Base-by-base conservation (phyloP, 2,888 invertebrate species). In the Boloria euphrosyne region DNA sequence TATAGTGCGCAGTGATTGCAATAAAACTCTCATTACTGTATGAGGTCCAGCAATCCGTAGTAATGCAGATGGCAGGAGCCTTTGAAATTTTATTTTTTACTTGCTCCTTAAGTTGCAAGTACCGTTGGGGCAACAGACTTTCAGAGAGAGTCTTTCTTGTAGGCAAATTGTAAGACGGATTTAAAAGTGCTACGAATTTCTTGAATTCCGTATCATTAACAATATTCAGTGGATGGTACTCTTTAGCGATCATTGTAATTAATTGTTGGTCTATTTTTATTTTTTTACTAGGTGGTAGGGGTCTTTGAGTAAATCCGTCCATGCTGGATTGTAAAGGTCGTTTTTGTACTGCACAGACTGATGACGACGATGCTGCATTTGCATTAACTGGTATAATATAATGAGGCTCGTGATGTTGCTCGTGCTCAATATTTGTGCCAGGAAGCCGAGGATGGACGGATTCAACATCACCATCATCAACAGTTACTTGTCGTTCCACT, bases 31-130 rank as follows among this genome's bases (percentile, higher is more conserved):
- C 66, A 55, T 72, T 71, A 17, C 63, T 71, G 7, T 59, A 46
- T 0, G 72, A 71, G 2, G 70, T 71, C 72, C 72, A 74, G 2
- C 65, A 57, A 60, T 72, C 68, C 2, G 70, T 72, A n/a, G 70
- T 68, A 13, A 73, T 38, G 43, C 70, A 72, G 2, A 71, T 16
- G 7, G 66, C 67, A 3, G 49, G 2, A 2, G 71, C 70, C 10
- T 51, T 38, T 60, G 49, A 44, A 13, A 69, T 46, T 59, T 62
- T 51, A 0, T 50, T 57, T 62, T 53, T 65, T 4, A 64, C 54
- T n/a, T 50, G 55, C 18, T 61, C 54, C 13, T 47, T 17, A n/a
- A 53, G 4, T 18, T 62, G 18, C 13, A 47, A 4, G 17, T 62
- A 46, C 13, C 16, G 44, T 4, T 47, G 46, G 7, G 62, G 46